Conservation (phyloP, 1,140 invertebrate genomes). For the Daktulosphaira vitifoliae region DNA sequence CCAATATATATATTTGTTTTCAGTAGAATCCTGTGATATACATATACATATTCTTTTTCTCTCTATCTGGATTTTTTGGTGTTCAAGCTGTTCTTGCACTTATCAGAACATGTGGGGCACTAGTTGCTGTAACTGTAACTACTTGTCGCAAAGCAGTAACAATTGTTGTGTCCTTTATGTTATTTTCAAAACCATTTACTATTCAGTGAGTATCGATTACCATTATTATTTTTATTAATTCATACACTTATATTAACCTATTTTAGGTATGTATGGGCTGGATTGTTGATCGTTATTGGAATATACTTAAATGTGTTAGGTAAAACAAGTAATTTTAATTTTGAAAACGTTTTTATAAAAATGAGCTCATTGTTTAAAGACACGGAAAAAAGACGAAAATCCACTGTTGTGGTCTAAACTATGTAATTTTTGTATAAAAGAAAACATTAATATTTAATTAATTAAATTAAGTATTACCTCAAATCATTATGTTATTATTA, state of each 20-base stretch:
- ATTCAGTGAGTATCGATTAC: conserved; percentile 65
- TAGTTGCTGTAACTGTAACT: conserved; percentile 83
- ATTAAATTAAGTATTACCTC: too few relatives aligned
- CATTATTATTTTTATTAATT: neutral
- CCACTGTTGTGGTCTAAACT: conserved; percentile 9
- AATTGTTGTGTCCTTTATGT: conserved; percentile 83
- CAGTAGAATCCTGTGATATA: conserved; percentile 67
- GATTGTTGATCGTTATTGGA: conserved; percentile 71
- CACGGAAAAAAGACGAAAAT: conserved; percentile 11
- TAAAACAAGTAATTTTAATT: conserved; percentile 49
- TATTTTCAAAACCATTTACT: conserved; percentile 91
- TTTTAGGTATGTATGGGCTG: conserved; percentile 79
- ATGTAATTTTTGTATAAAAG: too few relatives aligned
- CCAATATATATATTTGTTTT: conserved; percentile 42
- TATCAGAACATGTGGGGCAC: conserved; percentile 77
- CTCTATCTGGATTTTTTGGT: conserved; percentile 80
- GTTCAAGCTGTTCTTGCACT: conserved; percentile 84
- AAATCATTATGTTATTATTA: too few relatives aligned
- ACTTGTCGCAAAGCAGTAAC: conserved; percentile 83
- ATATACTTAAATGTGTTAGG: conserved; percentile 86
- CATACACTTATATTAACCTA: conserved; percentile 25
- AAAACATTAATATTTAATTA: too few relatives aligned
- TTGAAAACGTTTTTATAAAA: neutral
- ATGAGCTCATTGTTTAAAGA: neutral
- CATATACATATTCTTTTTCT: conserved; percentile 77